Conservation (phyloP, 2,113 vertebrate species). For the Phrynosoma platyrhinos region DNA sequence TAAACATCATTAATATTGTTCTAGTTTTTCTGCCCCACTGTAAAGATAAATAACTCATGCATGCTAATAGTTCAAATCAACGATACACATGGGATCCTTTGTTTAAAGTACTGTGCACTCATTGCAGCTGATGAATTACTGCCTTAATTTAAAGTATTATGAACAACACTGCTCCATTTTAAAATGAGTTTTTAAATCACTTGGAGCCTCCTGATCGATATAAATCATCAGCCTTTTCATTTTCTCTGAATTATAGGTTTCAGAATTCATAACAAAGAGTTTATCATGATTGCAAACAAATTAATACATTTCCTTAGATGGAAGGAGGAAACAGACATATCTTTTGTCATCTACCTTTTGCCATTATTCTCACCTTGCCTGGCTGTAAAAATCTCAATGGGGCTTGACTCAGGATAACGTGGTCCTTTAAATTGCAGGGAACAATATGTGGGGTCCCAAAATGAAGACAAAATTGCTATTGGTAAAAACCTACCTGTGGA, state of each 20-base stretch:
- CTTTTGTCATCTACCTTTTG: neutral
- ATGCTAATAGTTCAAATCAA: constrained; percentile 26
- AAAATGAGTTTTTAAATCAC: constrained; percentile 37
- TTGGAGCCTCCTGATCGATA: constrained; percentile 19
- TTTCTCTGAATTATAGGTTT: constrained; percentile 35
- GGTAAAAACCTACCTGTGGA: neutral
- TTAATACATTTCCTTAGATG: constrained; percentile 1
- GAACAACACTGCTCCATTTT: constrained; percentile 39
- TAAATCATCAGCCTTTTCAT: constrained; percentile 13
- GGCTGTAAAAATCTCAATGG: neutral
- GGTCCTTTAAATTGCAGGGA: neutral
- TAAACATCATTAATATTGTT: constrained; percentile 48
- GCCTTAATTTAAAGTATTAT: constrained; percentile 48
- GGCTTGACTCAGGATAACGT: neutral
- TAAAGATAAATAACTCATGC: constrained; percentile 15
- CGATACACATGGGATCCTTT: constrained; percentile 40
- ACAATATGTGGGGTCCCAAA: neutral
- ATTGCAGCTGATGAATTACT: neutral
- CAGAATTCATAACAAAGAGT: constrained; percentile 28
- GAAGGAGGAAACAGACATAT: neutral
- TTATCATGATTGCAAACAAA: constrained; percentile 37
- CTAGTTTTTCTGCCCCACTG: constrained; percentile 34
- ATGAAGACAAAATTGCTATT: constrained; percentile 16
- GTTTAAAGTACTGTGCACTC: constrained; percentile 30
- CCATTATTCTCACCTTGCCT: neutral